Percentiles rank a stretch among this genome's conserved stretches.
These are phyloP conservation scores for Platichthys flesus DNA, from an alignment of 2,113 vertebrate species.

Conservation along the genomic window DNA sequence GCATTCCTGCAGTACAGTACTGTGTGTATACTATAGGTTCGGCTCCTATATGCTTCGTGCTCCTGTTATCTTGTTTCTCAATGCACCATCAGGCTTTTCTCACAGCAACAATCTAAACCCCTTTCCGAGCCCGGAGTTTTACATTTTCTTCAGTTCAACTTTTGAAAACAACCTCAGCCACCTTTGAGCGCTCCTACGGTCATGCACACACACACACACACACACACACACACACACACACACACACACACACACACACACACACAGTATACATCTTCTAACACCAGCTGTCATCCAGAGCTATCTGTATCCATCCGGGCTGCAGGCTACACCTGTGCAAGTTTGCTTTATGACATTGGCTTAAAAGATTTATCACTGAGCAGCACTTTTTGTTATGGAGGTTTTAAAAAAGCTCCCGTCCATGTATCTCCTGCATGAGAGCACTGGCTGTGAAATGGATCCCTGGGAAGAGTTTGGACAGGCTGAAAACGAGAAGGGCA, in stretches of 20 bases:
- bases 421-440: conserved; percentile 48
- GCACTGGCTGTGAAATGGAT: conserved; percentile 69
- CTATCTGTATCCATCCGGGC: conserved; percentile 59
- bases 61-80: conserved; percentile 36
- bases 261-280: not conserved
- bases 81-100: conserved; percentile 13
- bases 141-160: conserved; percentile 23
- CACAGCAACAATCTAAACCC: conserved; percentile 14
- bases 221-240: not conserved
- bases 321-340: conserved; percentile 70
- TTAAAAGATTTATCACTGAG: conserved; percentile 75
- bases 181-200: conserved; percentile 12
- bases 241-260: conserved; percentile 2
- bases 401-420: conserved; percentile 53
- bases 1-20: not conserved
- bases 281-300: conserved; percentile 47
- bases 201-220: not conserved
- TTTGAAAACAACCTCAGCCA: conserved; percentile 37
- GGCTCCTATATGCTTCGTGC: not conserved
- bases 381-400: conserved; percentile 52
- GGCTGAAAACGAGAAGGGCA: conserved; percentile 40
- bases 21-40: conserved; percentile 7
- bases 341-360: conserved; percentile 75
- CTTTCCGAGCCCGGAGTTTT: conserved; percentile 25
- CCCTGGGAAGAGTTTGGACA: conserved; percentile 57